Evolutionary conservation across 2,888 invertebrate genomes (phyloP).

Genomic region (Euplagia quadripunctaria): DNA sequence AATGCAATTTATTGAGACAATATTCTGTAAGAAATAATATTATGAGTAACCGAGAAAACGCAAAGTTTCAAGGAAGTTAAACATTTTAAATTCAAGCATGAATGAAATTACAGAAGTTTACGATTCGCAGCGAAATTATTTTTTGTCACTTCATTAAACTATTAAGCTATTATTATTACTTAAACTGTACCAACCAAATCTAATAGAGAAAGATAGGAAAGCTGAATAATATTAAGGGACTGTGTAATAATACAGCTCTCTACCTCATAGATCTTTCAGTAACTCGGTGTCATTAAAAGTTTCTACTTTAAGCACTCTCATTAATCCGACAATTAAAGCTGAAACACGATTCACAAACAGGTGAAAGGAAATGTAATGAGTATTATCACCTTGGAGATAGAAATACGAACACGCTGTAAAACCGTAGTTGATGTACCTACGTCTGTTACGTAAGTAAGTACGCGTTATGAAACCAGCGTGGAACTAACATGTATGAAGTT

Average conservation of each 20-base stretch:
- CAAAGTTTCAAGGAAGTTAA: neutral
- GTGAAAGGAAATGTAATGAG: constrained; percentile 29
- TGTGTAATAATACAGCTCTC: neutral
- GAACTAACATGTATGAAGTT: constrained; percentile 29
- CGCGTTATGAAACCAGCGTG: constrained; percentile 28
- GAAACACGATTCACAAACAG: constrained; percentile 24
- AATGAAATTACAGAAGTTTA: neutral
- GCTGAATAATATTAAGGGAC: neutral
- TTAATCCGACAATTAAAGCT: constrained; percentile 5
- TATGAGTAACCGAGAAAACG: neutral
- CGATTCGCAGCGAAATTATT: neutral
- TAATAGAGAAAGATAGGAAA: neutral
- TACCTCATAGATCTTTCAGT: neutral
- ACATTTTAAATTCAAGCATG: neutral
- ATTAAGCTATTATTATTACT: too few species aligned
- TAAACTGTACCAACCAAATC: neutral
- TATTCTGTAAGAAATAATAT: too few species aligned
- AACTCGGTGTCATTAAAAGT: neutral
- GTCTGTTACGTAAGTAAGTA: neutral
- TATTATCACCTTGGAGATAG: constrained; percentile 21
- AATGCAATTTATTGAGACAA: too few species aligned
- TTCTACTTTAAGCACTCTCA: neutral
- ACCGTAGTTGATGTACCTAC: constrained; percentile 23
- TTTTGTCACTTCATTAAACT: neutral
- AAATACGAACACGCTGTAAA: constrained; percentile 17